A percentile compares a stretch with the other conserved stretches of the same genome.
Conservation (phyloP, 2,113 vertebrate species). For the Myodes glareolus region DNA sequence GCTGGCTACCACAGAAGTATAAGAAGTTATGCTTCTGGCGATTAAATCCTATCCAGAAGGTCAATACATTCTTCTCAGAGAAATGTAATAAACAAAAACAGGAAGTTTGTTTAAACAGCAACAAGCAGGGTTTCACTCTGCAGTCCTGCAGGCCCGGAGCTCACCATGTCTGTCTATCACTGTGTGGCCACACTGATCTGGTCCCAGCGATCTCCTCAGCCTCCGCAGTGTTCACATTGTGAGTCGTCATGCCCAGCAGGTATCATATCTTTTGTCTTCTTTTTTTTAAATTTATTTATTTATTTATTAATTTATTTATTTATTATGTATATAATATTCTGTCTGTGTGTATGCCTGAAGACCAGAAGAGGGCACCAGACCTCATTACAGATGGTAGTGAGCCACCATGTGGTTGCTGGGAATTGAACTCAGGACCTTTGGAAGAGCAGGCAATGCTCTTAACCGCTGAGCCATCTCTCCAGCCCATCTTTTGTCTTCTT, state of each 20-base stretch:
- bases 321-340: too few species aligned
- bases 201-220: not conserved
- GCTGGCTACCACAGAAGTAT: not conserved
- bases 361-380: too few species aligned
- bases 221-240: not conserved
- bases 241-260: not conserved
- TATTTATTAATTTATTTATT: too few species aligned
- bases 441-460: too few species aligned
- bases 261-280: constrained; percentile 23
- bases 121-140: too few species aligned
- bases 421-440: too few species aligned
- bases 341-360: too few species aligned
- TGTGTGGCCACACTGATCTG: not conserved
- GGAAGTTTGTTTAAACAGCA: not conserved
- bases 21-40: not conserved
- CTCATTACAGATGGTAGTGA: too few species aligned
- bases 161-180: not conserved
- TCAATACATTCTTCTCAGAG: not conserved
- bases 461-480: too few species aligned
- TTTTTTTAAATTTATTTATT: too few species aligned
- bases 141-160: not conserved
- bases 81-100: not conserved
- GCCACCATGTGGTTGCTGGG: too few species aligned
- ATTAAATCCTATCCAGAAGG: not conserved
- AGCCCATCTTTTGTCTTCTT: constrained; percentile 39